A percentile compares a stretch with the other conserved stretches of the same genome.
Evolutionary conservation across 35 echinoderm and acorn worm species (phyloP).

Genomic region (Amphiura filiformis): DNA sequence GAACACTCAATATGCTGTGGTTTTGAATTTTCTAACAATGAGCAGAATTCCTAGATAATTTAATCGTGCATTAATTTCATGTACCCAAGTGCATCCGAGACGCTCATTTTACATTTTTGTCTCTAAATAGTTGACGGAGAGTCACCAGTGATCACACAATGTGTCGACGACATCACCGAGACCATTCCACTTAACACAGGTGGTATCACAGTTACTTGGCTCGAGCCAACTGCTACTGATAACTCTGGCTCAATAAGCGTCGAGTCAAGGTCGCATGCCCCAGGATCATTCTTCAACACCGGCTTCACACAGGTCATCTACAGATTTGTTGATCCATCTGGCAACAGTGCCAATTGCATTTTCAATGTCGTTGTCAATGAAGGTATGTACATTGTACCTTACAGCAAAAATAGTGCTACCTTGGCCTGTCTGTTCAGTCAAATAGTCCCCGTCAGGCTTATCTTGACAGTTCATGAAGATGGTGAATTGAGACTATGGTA

Average conservation of each 20-base stretch:
- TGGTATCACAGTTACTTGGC: constrained; percentile 18
- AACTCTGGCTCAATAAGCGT: constrained; percentile 14
- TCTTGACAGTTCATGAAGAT: too few species aligned
- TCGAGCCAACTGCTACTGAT: constrained; percentile 53
- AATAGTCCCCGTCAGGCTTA: too few species aligned
- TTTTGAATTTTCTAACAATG: too few species aligned
- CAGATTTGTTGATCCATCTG: constrained; percentile 25
- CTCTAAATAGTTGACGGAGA: constrained; percentile 8
- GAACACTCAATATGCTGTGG: not conserved
- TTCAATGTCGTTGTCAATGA: constrained; percentile 38
- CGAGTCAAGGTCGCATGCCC: not conserved
- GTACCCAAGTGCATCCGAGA: too few species aligned
- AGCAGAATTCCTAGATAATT: too few species aligned
- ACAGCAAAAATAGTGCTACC: too few species aligned
- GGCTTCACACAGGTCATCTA: constrained; percentile 34
- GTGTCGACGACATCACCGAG: not conserved
- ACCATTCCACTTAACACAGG: not conserved
- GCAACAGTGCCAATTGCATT: constrained; percentile 20
- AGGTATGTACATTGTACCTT: not conserved
- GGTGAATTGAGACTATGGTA: too few species aligned
- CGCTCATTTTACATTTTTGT: not conserved
- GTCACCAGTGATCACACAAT: constrained; percentile 37
- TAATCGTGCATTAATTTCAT: too few species aligned
- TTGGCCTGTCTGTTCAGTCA: too few species aligned
- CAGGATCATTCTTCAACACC: constrained; percentile 1